Base-by-base conservation (phyloP, 1,140 invertebrate genomes). In the Hyposmocoma kahamanoa region DNA sequence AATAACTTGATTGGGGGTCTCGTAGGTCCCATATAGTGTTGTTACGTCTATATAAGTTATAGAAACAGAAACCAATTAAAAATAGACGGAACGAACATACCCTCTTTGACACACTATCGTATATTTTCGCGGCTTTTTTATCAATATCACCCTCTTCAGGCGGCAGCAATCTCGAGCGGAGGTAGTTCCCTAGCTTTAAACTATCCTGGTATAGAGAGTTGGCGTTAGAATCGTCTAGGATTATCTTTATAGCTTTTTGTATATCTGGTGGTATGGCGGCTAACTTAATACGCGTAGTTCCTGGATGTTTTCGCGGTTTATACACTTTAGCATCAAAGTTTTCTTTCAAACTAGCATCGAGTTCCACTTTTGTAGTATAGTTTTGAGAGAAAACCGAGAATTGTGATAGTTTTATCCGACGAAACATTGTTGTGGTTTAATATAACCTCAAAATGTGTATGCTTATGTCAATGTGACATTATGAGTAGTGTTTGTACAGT, bases 291-390 rank as follows among this genome's bases (percentile, higher is more conserved):
- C 76, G 76, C 10, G 89, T 81, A 8, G 89, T 77, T 42, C 94
- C 94, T 13, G 92, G 91, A 87, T 94, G 93, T 54, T 90, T 87
- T 45, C 88, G 87, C 9, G 90, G 89, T 73, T 92, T 93, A n/a
- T 89, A 73, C 47, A 82, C 65, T 8, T 90, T 76, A 17, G 87
- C 78, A 32, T 89, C 87, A 30, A 94, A 78, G 47, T 81, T 82
- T 9, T 88, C 67, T 36, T 87, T 60, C 10, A 91, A 62, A 22
- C 58, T 62, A 18, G 86, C 68, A 56, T 90, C 84, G 5, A 91
- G 67, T 47, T 87, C 87, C 10, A 87, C 71, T 69, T 85, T 88
- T 20, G 82, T 80, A 8, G 78, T 64, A 47, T 64, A 82, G 53
- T 67, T 80, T 17, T 39, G 13, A n/a, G 59, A 66, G 18, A 65